phyloP scores from a whole-genome alignment of 2,888 invertebrate species.

The Melikaiella ostensackeni region DNA sequence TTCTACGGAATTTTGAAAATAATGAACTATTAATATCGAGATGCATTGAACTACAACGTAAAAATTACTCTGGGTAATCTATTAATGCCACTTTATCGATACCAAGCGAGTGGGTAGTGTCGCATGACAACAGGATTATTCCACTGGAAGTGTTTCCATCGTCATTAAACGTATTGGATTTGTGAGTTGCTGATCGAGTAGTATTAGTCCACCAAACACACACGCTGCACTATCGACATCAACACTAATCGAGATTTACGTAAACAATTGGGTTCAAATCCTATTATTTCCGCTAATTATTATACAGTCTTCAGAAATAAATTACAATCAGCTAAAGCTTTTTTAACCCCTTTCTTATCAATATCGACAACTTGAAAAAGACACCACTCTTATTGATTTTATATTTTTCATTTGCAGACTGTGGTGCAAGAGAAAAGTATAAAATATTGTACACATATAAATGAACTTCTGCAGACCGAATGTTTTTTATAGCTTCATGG shows the following conservation, averaged over 20 bases:
- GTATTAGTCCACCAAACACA: slow-evolving; percentile 4
- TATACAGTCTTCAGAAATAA: no score
- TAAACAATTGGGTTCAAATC: background rate
- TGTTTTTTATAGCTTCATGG: background rate
- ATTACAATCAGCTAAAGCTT: no score
- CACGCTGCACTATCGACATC: background rate
- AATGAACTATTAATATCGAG: background rate
- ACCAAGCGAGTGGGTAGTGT: slow-evolving; percentile 13
- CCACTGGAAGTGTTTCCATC: slow-evolving; percentile 19
- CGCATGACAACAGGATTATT: slow-evolving; percentile 24
- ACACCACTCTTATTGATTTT: no score
- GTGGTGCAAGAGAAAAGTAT: background rate
- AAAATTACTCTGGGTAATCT: background rate
- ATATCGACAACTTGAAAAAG: no score
- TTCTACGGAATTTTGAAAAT: no score
- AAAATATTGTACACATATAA: background rate
- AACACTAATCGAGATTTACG: background rate
- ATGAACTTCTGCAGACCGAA: background rate
- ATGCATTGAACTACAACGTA: slow-evolving; percentile 7
- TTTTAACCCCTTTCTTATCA: no score
- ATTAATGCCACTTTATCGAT: slow-evolving; percentile 17
- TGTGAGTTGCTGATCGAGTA: background rate
- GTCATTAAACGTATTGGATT: slow-evolving; percentile 8
- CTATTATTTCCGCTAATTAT: no score
- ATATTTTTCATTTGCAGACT: background rate